Base-by-base conservation (phyloP, 2,888 invertebrate species). In the Pelosia muscerda region DNA sequence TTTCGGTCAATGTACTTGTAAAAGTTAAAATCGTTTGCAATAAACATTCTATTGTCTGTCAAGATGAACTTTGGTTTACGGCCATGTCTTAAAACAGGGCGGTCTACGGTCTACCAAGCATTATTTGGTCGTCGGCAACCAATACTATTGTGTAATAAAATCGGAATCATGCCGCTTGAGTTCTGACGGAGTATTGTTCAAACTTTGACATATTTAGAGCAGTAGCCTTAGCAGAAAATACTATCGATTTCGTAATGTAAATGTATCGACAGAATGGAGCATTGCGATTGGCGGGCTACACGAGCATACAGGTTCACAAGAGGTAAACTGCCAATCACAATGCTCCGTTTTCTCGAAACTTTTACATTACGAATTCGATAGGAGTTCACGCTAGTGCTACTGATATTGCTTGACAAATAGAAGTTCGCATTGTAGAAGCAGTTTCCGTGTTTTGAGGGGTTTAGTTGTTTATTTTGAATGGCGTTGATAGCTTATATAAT, bases 21-120 rank as follows among this genome's bases (percentile, higher is more conserved):
- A 87, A 87, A 80, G 77, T 86, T 82, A 78, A 84, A 86, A 83
- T 79, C 83, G 77, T 81, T 81, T 65, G 80, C 77, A 78, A 81
- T 88, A 85, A 86, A 87, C 81, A 81, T 83, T 84, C 78, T 80
- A 84, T 85, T 83, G 84, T 82, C 84, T 83, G 81, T 84, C 83
- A 84, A 86, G 84, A 83, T 83, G 82, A 84, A 86, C 80, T 85
- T 82, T 80, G 80, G 71, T 88, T 89, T 87, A 87, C 81, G 70
- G 72, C 71, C 68, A 63, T 59, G 68, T 72, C 70, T 81, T 81
- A 81, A 79, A 81, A 79, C 71, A 26, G 25, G 57, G 70, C 65
- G 70, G 71, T 72, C 67, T 69, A 63, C 65, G 70, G 71, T 72
- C 67, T 69, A 63, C 63, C 69, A 65, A 69, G 62, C 72, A 73